phyloP scores from a whole-genome alignment of 2,888 invertebrate genomes.

The Bibio marci region DNA sequence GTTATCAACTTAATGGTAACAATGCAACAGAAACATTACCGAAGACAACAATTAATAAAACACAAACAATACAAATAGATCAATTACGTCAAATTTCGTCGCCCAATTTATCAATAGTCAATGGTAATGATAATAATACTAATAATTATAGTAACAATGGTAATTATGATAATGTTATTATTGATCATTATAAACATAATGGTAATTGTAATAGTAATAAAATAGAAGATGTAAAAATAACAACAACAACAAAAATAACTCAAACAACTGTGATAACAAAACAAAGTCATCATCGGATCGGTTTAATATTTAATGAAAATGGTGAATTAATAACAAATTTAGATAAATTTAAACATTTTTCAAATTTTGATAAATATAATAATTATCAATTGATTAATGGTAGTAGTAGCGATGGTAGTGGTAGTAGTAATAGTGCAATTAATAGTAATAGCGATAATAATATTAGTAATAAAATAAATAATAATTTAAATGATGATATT shows the following conservation, averaged over 20 bases:
- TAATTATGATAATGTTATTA: not conserved
- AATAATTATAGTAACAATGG: not conserved
- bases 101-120: too few relatives aligned
- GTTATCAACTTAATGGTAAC: too few relatives aligned
- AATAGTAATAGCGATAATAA: conserved; percentile 2
- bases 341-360: conserved; percentile 3
- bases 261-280: conserved; percentile 5
- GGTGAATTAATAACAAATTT: conserved; percentile 11
- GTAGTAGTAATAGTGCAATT: not conserved
- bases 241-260: conserved; percentile 6
- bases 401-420: conserved; percentile 2
- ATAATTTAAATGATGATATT: conserved; percentile 5
- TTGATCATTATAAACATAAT: not conserved
- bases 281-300: conserved; percentile 14
- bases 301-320: conserved; percentile 17
- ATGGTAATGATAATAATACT: not conserved
- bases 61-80: not conserved
- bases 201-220: too few relatives aligned
- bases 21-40: not conserved
- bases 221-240: not conserved
- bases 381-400: not conserved
- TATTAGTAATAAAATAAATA: not conserved
- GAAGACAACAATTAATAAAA: not conserved
- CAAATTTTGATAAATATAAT: too few relatives aligned
- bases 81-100: not conserved